These are phyloP conservation scores for Spizaetus ornatus DNA, from an alignment of 2,113 vertebrate genomes.

Conservation along the genomic window DNA sequence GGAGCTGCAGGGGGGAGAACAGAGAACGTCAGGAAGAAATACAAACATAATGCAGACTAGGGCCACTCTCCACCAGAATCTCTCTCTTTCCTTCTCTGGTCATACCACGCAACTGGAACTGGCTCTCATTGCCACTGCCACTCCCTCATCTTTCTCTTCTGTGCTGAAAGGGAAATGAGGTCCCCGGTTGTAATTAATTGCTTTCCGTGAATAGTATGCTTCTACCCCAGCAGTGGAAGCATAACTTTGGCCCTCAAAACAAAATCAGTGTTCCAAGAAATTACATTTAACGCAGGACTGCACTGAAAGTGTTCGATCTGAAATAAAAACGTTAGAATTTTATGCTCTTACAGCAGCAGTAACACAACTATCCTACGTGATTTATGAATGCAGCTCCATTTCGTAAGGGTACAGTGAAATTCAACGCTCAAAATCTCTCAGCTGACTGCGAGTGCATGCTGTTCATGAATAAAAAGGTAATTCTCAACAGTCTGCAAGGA, in stretches of 20 bases:
- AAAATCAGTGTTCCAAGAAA: not conserved
- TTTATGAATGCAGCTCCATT: not conserved
- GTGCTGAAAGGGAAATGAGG: not conserved
- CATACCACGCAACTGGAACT: slow-evolving; percentile 21
- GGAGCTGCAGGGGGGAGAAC: slow-evolving; percentile 31
- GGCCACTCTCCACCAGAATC: not conserved
- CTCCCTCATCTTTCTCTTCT: not conserved
- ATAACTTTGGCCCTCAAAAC: not conserved
- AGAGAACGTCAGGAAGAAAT: not conserved
- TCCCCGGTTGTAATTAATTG: not conserved
- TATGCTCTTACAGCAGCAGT: not conserved
- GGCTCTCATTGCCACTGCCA: not conserved
- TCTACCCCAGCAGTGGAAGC: not conserved
- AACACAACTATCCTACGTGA: not conserved
- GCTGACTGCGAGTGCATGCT: not conserved
- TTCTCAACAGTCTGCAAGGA: not conserved
- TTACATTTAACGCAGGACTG: not conserved
- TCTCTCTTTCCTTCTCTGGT: slow-evolving; percentile 4
- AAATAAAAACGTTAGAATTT: not conserved
- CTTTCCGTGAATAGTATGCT: not conserved
- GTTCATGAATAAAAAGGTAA: not conserved
- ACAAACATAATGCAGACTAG: not conserved
- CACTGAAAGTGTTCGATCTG: not conserved
- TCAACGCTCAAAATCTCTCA: not conserved
- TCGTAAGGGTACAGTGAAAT: not conserved